These are phyloP conservation scores for Eutolmus rufibarbis DNA, from an alignment of 2,888 invertebrate species.

Conservation along the genomic window DNA sequence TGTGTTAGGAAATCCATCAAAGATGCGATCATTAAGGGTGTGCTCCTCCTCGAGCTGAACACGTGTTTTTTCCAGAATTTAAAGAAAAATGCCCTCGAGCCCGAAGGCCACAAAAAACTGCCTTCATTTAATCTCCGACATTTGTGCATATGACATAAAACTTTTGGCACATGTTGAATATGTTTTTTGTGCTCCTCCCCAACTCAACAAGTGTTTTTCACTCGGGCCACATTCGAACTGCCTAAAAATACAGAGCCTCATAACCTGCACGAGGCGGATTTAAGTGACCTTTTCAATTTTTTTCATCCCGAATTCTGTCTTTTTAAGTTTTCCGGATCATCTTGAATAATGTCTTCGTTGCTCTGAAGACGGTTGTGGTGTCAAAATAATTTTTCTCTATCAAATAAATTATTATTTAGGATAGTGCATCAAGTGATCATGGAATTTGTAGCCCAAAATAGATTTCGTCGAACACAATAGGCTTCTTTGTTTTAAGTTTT, in stretches of 20 bases:
- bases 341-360: neutral
- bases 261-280: neutral
- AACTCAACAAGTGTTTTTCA: slow-evolving; percentile 32
- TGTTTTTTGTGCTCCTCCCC: slow-evolving; percentile 8
- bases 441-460: neutral
- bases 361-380: neutral
- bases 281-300: slow-evolving; percentile 30
- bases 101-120: neutral
- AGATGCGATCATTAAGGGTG: slow-evolving; percentile 29
- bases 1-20: slow-evolving; percentile 38
- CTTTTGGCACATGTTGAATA: slow-evolving; percentile 34
- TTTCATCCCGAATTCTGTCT: neutral
- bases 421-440: neutral
- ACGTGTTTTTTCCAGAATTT: slow-evolving; percentile 12
- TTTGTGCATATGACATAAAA: slow-evolving; percentile 20
- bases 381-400: neutral
- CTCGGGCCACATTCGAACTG: neutral
- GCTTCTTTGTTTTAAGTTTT: neutral
- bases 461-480: neutral
- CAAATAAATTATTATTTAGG: neutral
- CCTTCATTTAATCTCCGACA: neutral
- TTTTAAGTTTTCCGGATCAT: slow-evolving; percentile 27
- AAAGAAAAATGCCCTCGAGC: neutral
- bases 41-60: neutral
- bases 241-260: slow-evolving; percentile 9